Conservation (phyloP, 2,113 vertebrate species). For the Capreolus pygargus region DNA sequence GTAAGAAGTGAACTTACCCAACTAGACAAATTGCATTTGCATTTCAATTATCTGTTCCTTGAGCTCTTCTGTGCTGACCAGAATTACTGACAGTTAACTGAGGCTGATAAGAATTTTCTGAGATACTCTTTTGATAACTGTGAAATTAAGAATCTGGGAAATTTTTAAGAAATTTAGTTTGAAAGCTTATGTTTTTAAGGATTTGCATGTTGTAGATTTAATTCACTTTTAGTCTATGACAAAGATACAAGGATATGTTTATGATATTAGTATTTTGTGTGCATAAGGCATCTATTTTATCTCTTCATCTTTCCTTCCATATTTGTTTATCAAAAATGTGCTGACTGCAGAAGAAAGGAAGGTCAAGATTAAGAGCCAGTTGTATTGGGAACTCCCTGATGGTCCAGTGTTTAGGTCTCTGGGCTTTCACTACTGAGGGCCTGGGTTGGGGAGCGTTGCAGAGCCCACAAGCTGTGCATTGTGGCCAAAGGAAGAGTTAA, state of each 20-base stretch:
- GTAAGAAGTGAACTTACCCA: not conserved
- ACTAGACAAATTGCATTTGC: not conserved
- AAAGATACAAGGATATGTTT: not conserved
- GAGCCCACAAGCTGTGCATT: not conserved
- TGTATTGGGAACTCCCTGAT: not conserved
- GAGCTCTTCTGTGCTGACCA: not conserved
- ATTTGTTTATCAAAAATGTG: not conserved
- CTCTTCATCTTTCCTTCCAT: not conserved
- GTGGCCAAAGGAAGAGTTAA: not conserved
- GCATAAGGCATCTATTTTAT: not conserved
- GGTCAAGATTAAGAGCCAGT: not conserved
- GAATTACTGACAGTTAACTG: not conserved
- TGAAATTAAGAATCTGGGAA: conserved; percentile 15
- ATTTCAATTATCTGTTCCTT: conserved; percentile 1
- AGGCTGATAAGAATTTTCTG: conserved; percentile 18
- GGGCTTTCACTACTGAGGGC: not conserved
- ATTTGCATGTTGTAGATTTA: not conserved
- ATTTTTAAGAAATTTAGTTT: not conserved
- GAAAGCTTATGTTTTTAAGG: not conserved
- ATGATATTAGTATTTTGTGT: not conserved
- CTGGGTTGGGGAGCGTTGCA: not conserved
- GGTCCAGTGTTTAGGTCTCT: not conserved
- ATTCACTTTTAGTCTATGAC: not conserved
- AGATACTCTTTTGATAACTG: not conserved
- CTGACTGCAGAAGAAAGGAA: not conserved